These are phyloP conservation scores for Oreochromis spilurus DNA, from an alignment of 2,113 vertebrate species.

Conservation along the genomic window DNA sequence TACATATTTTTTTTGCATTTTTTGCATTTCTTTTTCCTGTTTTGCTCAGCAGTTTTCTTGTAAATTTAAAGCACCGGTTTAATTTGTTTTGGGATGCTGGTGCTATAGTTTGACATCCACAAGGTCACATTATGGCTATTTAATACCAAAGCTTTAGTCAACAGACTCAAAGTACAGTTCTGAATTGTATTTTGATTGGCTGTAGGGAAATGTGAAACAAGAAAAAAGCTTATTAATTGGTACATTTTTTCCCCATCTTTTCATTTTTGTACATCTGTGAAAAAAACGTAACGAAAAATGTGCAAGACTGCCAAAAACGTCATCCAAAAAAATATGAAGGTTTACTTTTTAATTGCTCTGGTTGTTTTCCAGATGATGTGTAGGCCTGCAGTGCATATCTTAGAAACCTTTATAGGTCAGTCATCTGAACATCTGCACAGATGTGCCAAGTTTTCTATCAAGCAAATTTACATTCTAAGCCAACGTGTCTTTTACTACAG, in stretches of 20 bases:
- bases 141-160: neutral
- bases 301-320: neutral
- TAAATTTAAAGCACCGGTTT: neutral
- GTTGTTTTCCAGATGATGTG: neutral
- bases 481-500: neutral
- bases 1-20: neutral
- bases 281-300: neutral
- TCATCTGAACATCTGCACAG: neutral
- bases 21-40: neutral
- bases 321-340: neutral
- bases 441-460: neutral
- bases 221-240: neutral
- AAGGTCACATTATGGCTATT: neutral
- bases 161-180: neutral
- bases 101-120: neutral
- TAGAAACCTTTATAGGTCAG: neutral
- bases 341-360: neutral
- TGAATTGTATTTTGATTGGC: neutral
- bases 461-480: neutral
- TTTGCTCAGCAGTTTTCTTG: neutral
- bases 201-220: neutral
- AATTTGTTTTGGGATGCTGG: neutral
- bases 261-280: neutral
- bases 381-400: neutral
- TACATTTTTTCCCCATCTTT: neutral